Conservation (phyloP, 2,113 vertebrate species). For the Oxygymnocypris stewartii region DNA sequence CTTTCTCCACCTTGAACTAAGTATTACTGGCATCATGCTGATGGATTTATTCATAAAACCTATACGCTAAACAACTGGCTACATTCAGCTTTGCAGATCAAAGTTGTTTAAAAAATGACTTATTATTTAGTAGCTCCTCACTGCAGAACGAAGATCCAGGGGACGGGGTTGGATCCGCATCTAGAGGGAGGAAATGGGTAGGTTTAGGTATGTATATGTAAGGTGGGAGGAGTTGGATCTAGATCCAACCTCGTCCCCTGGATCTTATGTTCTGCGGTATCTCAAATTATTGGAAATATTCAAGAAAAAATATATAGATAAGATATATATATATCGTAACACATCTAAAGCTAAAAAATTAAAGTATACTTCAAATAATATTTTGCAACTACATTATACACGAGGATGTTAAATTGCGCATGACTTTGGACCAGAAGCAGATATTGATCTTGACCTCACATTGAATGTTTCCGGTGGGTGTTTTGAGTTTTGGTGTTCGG, state of each 20-base stretch:
- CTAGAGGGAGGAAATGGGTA: no score
- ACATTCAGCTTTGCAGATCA: neutral
- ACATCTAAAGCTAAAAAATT: neutral
- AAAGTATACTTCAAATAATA: neutral
- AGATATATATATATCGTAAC: neutral
- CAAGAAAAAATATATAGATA: neutral
- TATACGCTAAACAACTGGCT: neutral
- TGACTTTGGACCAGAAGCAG: no score
- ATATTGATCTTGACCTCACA: neutral
- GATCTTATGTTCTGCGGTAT: no score
- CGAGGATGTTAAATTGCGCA: neutral
- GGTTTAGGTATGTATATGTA: no score
- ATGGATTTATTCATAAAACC: neutral
- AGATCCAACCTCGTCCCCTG: no score
- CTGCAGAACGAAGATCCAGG: no score
- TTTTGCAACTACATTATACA: neutral
- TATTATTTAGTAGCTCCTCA: no score
- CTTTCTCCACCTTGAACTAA: neutral
- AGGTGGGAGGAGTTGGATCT: no score
- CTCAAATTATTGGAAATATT: neutral
- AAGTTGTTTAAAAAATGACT: neutral
- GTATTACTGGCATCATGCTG: no score
- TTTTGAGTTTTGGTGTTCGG: neutral
- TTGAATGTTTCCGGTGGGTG: neutral
- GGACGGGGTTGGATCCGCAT: no score